These are phyloP conservation scores for Alethe castanea DNA, from an alignment of 2,113 vertebrate genomes.

Conservation along the genomic window DNA sequence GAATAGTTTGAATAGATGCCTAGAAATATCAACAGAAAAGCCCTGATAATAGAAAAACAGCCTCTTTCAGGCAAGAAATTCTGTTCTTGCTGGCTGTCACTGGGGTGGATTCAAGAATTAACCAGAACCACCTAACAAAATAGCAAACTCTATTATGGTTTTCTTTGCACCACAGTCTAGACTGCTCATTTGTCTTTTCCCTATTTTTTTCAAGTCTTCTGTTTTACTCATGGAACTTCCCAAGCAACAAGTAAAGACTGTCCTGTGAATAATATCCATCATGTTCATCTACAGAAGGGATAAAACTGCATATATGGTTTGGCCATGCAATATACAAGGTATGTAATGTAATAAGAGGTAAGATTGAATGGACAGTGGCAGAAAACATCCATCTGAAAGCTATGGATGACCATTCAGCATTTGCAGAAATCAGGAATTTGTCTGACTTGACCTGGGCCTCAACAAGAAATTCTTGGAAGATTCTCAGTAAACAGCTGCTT, in stretches of 20 bases:
- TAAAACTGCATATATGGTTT: neutral
- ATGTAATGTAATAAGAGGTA: neutral
- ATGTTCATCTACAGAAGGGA: neutral
- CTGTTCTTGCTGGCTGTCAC: rapidly evolving
- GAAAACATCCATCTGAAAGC: neutral
- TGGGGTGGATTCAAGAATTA: neutral
- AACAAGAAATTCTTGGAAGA: neutral
- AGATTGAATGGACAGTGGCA: neutral
- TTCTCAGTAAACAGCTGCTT: neutral
- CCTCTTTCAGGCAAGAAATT: neutral
- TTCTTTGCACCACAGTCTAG: neutral
- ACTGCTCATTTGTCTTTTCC: neutral
- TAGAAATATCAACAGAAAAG: neutral
- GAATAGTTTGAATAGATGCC: neutral
- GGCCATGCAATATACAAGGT: neutral
- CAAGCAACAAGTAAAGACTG: neutral
- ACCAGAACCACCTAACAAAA: neutral
- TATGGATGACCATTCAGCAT: neutral
- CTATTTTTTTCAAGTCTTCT: rapidly evolving
- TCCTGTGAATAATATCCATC: neutral
- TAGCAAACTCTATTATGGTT: neutral
- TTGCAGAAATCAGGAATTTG: neutral
- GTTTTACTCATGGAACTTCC: neutral
- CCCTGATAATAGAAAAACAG: neutral
- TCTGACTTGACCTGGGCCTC: neutral